A percentile compares a stretch with the other conserved stretches of the same genome.
These are phyloP conservation scores for Steinernema scapterisci DNA, from an alignment of 2,888 invertebrate genomes.

Conservation along the genomic window DNA sequence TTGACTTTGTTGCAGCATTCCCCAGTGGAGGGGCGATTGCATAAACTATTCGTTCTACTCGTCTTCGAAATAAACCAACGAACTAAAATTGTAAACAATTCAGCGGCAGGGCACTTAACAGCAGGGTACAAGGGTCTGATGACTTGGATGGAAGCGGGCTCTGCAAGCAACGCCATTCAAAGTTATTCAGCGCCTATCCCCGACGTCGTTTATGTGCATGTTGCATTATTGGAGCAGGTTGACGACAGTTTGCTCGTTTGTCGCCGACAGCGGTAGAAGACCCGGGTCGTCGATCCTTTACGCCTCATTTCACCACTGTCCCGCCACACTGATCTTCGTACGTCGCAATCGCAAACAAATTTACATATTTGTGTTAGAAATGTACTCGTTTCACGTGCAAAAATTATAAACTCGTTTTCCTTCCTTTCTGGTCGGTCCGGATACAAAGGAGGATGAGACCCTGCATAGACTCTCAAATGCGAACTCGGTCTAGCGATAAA, in stretches of 20 bases:
- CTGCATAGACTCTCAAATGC: not conserved
- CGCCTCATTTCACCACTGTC: slow-evolving; percentile 29
- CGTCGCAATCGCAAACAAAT: slow-evolving; percentile 29
- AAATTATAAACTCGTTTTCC: not conserved
- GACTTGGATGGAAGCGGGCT: not conserved
- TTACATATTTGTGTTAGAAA: slow-evolving; percentile 10
- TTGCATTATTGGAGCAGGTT: slow-evolving; percentile 31
- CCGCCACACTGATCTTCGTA: slow-evolving; percentile 30
- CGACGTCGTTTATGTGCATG: not conserved
- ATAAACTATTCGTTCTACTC: not conserved
- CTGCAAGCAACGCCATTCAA: not conserved
- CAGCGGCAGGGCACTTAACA: not conserved
- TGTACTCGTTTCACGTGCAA: not conserved
- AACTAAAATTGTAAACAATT: slow-evolving; percentile 4
- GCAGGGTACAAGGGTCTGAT: not conserved
- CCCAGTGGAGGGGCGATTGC: not conserved
- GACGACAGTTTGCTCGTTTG: slow-evolving; percentile 25
- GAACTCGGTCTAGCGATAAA: not conserved
- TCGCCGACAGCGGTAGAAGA: slow-evolving; percentile 10
- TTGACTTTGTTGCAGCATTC: slow-evolving; percentile 15
- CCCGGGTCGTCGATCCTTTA: slow-evolving; percentile 20
- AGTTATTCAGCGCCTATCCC: not conserved
- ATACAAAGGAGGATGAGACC: not conserved
- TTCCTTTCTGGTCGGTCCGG: not conserved
- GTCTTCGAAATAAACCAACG: slow-evolving; percentile 4